Evolutionary conservation across 2,113 vertebrate species (phyloP), one percentile per base, ranked within the genome.

Genomic region (Gopherus flavomarginatus): DNA sequence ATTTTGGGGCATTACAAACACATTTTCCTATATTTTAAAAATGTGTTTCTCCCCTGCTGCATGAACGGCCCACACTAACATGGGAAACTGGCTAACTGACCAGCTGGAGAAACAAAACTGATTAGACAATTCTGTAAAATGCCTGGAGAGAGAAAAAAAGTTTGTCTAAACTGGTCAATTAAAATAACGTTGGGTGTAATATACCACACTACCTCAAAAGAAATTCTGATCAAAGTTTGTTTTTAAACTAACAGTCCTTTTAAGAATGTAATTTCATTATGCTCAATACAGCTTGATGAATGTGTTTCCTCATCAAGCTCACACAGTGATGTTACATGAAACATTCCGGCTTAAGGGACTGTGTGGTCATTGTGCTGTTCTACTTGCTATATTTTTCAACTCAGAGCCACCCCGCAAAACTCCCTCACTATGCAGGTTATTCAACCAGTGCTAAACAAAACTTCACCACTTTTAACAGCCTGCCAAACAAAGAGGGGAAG

Each of bases 361-460:
- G 31, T 2, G 2, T 5, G 14, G 22, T 78, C 42, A 26, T 42
- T 14, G 12, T 29, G 42, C 21, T 38, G 24, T 35, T 31, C 47
- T 17, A 31, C 50, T 35, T 31, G 47, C 44, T 47, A 35, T 35
- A 6, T 31, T 50, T 29, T 50, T 80, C 26, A 47, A 27, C 11
- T 44, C 47, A 50, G 78, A 80, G 8, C 77, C 27, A 50, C 8
- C 29, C 21, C 6, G 49, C 56, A 4, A 56, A 69, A 1, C 1
- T 1, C 16, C 0, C 6, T 31, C 9, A 38, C 8, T 72, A 5
- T 65, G 27, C 2, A 69, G 52, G 38, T 62, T 53, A 44, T 35
- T 24, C 0, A 0, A 8, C 29, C 31, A 17, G 49, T 12, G 65
- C 52, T 0, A 10, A 52, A 5, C 5, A 72, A 1, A 84, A 42